These are phyloP conservation scores for Xenops minutus DNA, from an alignment of 2,797 vertebrate genomes.

Conservation along the genomic window DNA sequence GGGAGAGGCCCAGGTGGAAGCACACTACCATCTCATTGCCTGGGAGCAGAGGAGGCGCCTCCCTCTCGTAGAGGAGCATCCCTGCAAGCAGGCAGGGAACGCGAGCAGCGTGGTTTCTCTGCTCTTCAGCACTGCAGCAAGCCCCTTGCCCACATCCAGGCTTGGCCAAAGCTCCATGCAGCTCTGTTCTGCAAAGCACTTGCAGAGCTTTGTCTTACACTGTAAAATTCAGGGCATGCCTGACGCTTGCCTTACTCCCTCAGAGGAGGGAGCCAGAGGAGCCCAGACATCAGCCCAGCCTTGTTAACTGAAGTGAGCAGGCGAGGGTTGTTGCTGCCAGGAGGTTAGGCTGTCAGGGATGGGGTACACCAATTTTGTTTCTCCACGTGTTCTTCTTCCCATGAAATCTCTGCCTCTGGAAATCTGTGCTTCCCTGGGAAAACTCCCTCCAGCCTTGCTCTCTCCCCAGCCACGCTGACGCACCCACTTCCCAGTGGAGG, in stretches of 20 bases:
- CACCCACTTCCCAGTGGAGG: background rate
- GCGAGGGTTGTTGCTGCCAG: background rate
- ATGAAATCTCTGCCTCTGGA: background rate
- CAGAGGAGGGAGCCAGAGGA: background rate
- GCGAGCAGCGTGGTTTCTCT: fast-evolving
- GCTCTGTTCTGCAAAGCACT: background rate
- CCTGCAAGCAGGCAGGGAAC: background rate
- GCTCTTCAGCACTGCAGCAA: background rate
- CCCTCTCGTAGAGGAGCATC: background rate
- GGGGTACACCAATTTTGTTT: background rate
- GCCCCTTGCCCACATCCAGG: background rate
- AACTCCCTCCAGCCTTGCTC: fast-evolving
- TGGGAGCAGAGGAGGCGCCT: background rate
- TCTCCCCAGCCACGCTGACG: fast-evolving
- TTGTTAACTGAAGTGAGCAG: background rate
- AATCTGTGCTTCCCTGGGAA: background rate
- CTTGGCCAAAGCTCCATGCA: background rate
- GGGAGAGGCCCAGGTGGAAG: background rate
- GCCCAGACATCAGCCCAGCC: background rate
- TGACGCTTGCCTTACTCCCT: background rate
- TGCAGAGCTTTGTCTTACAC: background rate
- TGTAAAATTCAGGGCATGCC: background rate
- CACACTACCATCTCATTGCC: background rate
- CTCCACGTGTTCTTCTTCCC: background rate
- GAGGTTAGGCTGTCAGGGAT: background rate